These are phyloP conservation scores for Tarsius wallacei DNA, from an alignment of 2,797 vertebrate species.

Conservation along the genomic window DNA sequence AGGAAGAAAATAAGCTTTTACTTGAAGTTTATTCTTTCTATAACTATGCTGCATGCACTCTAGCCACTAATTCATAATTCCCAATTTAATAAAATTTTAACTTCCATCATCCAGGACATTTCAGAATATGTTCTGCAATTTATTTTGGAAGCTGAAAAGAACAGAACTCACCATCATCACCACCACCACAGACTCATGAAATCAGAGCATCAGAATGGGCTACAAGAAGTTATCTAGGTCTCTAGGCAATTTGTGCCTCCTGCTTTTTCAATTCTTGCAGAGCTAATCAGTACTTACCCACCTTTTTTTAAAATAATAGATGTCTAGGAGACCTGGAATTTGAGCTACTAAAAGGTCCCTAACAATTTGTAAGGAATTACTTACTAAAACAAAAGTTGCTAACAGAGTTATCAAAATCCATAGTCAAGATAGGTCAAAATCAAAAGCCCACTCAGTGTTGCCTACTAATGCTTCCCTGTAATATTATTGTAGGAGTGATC, in stretches of 20 bases:
- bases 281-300: neutral
- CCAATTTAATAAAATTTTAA: slow-evolving; percentile 61
- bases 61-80: slow-evolving; percentile 5
- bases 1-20: slow-evolving; percentile 18
- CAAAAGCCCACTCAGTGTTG: neutral
- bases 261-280: neutral
- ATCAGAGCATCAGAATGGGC: neutral
- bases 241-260: neutral
- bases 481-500: neutral
- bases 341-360: neutral
- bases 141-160: neutral
- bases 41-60: neutral
- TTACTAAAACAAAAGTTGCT: neutral
- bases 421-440: neutral
- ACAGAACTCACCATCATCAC: slow-evolving; percentile 37
- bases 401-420: slow-evolving; percentile 8
- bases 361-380: neutral
- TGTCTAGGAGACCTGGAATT: neutral
- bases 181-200: neutral
- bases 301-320: neutral
- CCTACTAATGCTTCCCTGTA: neutral
- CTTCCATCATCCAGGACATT: slow-evolving; percentile 49
- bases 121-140: neutral
- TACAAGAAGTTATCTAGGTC: neutral
- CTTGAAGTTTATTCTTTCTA: slow-evolving; percentile 36